These are phyloP conservation scores for Felis catus DNA, from an alignment of 2,113 vertebrate genomes.

Conservation along the genomic window F.catus_Fca126_mat1.0 CM031411.1:110803001-110803500, in stretches of 20 bases:
- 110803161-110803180: neutral
- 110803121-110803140: neutral
- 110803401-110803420: conserved; percentile 7
- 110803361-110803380: conserved; percentile 38
- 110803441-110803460: neutral
- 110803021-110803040: neutral
- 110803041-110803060: neutral
- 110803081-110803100: conserved; percentile 10
- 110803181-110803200: neutral
- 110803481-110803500: conserved; percentile 16
- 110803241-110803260: conserved; percentile 9
- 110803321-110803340: conserved; percentile 30
- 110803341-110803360: conserved; percentile 14
- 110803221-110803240: neutral
- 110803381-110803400: neutral
- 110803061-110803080: neutral
- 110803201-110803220: neutral
- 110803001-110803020: neutral
- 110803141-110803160: conserved; percentile 13
- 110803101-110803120: conserved; percentile 11
- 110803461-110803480: neutral
- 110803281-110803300: neutral
- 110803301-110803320: conserved; percentile 3
- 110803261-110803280: conserved; percentile 8
- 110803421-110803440: neutral